These are phyloP conservation scores for Turritopsis dohrnii DNA, from an alignment of 30 jellyfish, hydroid and myxozoan genomes.

Conservation along the genomic window DNA sequence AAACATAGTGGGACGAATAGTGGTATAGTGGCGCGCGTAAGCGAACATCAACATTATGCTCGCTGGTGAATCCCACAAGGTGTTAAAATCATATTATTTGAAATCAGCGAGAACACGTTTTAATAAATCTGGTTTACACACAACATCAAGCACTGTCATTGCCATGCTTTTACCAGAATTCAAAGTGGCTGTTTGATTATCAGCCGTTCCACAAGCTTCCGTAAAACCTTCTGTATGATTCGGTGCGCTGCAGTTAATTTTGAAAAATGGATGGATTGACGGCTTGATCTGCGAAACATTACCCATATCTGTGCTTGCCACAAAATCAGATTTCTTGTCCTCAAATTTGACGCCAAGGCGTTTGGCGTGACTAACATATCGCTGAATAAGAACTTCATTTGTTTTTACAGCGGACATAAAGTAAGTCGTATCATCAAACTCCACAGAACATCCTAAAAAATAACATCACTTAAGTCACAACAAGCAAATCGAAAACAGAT, in stretches of 20 bases:
- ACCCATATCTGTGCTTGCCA: slow-evolving; percentile 28
- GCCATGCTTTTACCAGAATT: slow-evolving; percentile 37
- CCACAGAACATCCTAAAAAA: not conserved
- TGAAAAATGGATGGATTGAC: slow-evolving; percentile 20
- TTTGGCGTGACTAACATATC: not conserved
- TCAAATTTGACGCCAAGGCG: slow-evolving; percentile 14
- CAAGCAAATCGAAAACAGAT: not conserved
- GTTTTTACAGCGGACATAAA: not conserved
- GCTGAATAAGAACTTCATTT: not conserved
- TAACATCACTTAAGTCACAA: not conserved
- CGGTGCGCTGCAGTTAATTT: slow-evolving; percentile 29
- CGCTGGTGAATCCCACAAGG: not conserved
- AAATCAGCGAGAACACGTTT: not conserved
- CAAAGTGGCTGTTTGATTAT: slow-evolving; percentile 24
- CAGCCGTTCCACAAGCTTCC: slow-evolving; percentile 24
- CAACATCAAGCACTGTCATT: slow-evolving; percentile 39
- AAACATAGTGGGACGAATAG: no score
- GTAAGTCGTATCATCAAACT: not conserved
- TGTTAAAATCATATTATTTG: not conserved
- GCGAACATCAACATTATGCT: no score
- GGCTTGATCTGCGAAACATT: slow-evolving; percentile 32
- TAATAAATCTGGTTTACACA: slow-evolving; percentile 1
- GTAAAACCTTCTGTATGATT: slow-evolving; percentile 15
- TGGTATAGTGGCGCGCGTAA: no score
- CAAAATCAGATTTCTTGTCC: not conserved